Conservation (phyloP, 2,888 invertebrate species). For the Monoplex corrugatus region DNA sequence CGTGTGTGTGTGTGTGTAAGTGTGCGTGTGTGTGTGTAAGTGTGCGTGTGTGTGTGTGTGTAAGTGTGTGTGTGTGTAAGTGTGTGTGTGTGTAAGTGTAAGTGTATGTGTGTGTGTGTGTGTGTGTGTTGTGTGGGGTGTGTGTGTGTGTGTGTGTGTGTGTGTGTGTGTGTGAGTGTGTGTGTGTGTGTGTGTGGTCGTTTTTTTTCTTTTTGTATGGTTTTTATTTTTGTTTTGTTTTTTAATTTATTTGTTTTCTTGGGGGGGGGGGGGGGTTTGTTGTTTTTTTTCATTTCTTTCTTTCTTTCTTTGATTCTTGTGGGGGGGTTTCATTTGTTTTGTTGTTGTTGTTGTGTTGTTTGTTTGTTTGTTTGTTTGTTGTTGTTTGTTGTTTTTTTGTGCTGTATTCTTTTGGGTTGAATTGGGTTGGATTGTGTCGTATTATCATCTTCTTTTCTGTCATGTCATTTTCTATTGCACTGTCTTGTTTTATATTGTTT, state of each 20-base stretch:
- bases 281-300: too few relatives aligned
- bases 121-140: too few relatives aligned
- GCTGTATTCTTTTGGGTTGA: too few relatives aligned
- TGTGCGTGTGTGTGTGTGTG: constrained; percentile 12
- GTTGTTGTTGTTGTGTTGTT: too few relatives aligned
- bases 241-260: neutral
- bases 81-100: neutral
- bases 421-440: too few relatives aligned
- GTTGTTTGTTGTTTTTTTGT: too few relatives aligned
- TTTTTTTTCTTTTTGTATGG: neutral
- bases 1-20: constrained; percentile 17
- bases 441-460: too few relatives aligned
- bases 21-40: neutral
- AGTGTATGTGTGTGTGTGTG: neutral
- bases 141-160: constrained; percentile 30
- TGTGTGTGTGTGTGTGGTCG: neutral
- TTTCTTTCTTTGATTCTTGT: too few relatives aligned
- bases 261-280: too few relatives aligned
- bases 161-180: constrained; percentile 9
- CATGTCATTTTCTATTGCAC: neutral
- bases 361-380: too few relatives aligned
- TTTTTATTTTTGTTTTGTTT: too few relatives aligned
- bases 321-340: too few relatives aligned
- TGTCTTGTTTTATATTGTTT: neutral
- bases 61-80: neutral